phyloP scores from a whole-genome alignment of 2,113 vertebrate species.

The Cervus canadensis region DNA sequence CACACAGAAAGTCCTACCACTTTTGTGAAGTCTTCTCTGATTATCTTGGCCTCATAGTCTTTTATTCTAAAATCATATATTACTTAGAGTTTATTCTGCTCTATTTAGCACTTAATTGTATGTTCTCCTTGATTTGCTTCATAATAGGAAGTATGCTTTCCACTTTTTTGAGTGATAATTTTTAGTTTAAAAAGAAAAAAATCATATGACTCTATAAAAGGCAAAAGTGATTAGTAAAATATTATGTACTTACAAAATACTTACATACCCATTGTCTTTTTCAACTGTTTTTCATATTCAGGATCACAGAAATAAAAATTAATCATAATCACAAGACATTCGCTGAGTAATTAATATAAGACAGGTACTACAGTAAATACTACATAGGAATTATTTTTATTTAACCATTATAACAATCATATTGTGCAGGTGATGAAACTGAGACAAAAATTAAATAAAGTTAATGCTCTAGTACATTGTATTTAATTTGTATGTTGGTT shows the following conservation, averaged over 20 bases:
- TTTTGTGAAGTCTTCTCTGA: background rate
- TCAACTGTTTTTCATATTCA: background rate
- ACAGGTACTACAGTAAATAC: background rate
- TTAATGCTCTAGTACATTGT: background rate
- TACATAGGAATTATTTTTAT: constrained; percentile 11
- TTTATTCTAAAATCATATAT: constrained; percentile 41
- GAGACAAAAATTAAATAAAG: background rate
- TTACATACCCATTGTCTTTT: background rate
- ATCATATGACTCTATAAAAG: constrained; percentile 12
- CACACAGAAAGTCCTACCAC: background rate
- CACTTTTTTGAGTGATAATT: background rate
- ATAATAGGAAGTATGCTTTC: constrained; percentile 36
- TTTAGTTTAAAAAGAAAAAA: constrained; percentile 43
- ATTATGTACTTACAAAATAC: constrained; percentile 20
- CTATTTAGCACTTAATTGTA: constrained; percentile 46
- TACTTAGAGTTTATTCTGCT: constrained; percentile 50
- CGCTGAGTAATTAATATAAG: background rate
- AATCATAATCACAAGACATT: background rate
- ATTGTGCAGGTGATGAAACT: background rate
- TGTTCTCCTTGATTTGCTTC: constrained; percentile 52
- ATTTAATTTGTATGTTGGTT: constrained; percentile 8
- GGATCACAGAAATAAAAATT: constrained; percentile 18
- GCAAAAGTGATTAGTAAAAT: background rate
- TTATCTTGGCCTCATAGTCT: background rate
- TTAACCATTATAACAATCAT: background rate